phyloP scores from a whole-genome alignment of 92 coral and sea anemone genomes.

The Phenganax stokvisi region DNA sequence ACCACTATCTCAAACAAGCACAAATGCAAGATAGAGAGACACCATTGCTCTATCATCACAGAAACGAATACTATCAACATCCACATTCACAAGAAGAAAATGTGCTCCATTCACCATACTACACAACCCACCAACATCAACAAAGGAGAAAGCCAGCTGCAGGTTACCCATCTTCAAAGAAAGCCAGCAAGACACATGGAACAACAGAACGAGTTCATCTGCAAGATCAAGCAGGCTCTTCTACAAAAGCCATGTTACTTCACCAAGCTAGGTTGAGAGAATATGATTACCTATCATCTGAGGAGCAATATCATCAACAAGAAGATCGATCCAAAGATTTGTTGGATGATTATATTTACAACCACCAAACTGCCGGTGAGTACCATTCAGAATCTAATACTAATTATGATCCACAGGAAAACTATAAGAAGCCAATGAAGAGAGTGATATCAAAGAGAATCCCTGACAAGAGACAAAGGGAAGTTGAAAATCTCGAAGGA shows the following conservation, averaged over 20 bases:
- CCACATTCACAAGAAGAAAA: not conserved
- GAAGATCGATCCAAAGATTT: not conserved
- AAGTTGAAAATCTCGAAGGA: not conserved
- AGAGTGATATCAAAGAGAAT: not conserved
- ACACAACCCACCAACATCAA: not conserved
- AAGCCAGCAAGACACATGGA: not conserved
- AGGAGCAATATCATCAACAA: not conserved
- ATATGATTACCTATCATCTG: not conserved
- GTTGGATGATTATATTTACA: constrained; percentile 20
- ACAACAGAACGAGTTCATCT: not conserved
- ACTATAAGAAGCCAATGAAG: not conserved
- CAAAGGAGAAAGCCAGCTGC: not conserved
- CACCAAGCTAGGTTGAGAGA: not conserved
- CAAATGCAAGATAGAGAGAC: not conserved
- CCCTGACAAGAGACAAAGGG: not conserved
- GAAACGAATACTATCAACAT: not conserved
- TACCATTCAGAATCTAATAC: not conserved
- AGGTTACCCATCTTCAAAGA: not conserved
- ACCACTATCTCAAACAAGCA: not conserved
- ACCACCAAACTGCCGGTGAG: not conserved
- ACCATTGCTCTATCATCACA: constrained; percentile 2
- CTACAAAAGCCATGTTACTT: not conserved
- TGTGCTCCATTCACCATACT: not conserved
- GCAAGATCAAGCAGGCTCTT: not conserved
- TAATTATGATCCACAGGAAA: not conserved